phyloP scores from a whole-genome alignment of 2,797 vertebrate species.

The Peromyscus melanophrys region DNA sequence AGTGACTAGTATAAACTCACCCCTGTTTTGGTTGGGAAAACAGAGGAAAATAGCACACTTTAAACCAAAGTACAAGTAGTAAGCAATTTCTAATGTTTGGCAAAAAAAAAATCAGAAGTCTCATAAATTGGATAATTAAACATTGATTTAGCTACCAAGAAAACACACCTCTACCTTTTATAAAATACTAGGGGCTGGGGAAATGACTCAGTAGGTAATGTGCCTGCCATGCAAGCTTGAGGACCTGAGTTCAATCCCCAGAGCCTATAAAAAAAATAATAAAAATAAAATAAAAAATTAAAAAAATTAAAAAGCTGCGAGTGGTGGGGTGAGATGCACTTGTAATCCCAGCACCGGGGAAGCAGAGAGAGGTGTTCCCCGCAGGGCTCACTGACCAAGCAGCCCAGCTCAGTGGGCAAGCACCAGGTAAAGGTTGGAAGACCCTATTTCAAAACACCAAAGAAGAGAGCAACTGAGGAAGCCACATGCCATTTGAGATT shows the following conservation, averaged over 20 bases:
- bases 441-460: slow-evolving; percentile 53
- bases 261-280: too few species aligned
- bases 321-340: fast-evolving
- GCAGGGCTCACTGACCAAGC: neutral
- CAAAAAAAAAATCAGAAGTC: slow-evolving; percentile 88
- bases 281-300: neutral
- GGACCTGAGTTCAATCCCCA: neutral
- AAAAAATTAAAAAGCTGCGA: neutral
- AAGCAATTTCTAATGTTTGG: slow-evolving; percentile 92
- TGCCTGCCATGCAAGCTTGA: neutral
- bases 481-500: neutral
- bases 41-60: slow-evolving; percentile 87
- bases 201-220: neutral
- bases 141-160: slow-evolving; percentile 90
- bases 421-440: neutral
- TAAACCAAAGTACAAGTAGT: slow-evolving; percentile 94
- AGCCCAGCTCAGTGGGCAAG: neutral
- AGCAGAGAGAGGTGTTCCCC: too few species aligned
- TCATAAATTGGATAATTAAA: slow-evolving; percentile 92
- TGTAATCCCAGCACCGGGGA: neutral
- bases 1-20: slow-evolving; percentile 90
- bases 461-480: neutral
- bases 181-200: slow-evolving; percentile 85
- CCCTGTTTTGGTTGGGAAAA: slow-evolving; percentile 12
- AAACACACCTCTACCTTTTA: slow-evolving; percentile 91